These are phyloP conservation scores for Caprella mutica DNA, from an alignment of 2,888 invertebrate species.

Conservation along the genomic window DNA sequence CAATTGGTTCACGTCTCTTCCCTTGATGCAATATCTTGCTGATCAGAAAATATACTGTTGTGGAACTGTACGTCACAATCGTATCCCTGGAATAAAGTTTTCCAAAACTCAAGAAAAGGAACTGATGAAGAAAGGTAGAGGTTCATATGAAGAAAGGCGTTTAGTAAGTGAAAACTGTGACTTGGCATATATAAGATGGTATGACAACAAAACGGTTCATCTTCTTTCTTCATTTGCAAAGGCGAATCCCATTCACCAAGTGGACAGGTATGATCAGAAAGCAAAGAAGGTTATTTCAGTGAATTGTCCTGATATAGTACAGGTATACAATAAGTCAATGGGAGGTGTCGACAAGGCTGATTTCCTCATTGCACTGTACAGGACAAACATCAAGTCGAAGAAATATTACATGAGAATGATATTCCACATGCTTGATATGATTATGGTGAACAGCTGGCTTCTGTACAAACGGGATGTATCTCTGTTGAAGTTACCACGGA, in stretches of 20 bases:
- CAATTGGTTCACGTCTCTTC: neutral
- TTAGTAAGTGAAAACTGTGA: neutral
- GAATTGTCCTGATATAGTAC: neutral
- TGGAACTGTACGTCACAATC: neutral
- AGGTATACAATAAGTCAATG: constrained; percentile 10
- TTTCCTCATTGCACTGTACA: neutral
- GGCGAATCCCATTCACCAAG: neutral
- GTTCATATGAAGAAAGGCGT: constrained; percentile 7
- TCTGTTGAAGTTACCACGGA: neutral
- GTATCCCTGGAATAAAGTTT: neutral
- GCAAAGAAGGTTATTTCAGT: neutral
- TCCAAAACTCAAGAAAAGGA: neutral
- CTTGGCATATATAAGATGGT: constrained; percentile 10
- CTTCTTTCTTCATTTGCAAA: constrained; percentile 7
- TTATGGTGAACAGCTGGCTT: neutral
- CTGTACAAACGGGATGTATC: neutral
- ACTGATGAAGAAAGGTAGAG: constrained; percentile 7
- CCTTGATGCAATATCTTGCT: neutral
- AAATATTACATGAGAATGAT: neutral
- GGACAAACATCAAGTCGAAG: neutral
- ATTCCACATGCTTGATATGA: constrained; percentile 2
- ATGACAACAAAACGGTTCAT: constrained; percentile 7
- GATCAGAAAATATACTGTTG: constrained; percentile 1
- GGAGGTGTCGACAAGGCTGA: constrained; percentile 10
- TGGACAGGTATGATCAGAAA: constrained; percentile 3